Conservation (phyloP, 2,888 invertebrate genomes). For the Petrolisthes manimaculis region DNA sequence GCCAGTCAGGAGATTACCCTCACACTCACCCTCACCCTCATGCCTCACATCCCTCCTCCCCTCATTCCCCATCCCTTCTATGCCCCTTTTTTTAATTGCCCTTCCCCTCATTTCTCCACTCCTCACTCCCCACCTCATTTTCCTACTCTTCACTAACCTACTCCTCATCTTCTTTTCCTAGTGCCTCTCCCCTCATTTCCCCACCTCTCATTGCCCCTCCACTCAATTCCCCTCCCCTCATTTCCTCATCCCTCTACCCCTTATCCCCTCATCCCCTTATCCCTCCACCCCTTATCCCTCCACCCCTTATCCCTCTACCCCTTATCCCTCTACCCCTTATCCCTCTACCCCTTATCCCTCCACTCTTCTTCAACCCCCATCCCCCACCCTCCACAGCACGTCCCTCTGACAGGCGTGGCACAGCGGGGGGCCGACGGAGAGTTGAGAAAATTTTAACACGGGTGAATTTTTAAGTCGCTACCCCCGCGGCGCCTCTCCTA, state of each 20-base stretch:
- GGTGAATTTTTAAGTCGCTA: constrained; percentile 54
- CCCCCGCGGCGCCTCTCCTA: constrained; percentile 46
- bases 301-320: constrained; percentile 1
- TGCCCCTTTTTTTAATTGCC: neutral
- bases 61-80: neutral
- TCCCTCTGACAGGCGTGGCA: constrained; percentile 32
- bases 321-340: constrained; percentile 8
- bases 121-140: no score
- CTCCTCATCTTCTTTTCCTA: no score
- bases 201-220: neutral
- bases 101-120: no score
- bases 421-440: constrained; percentile 54
- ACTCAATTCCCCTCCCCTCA: neutral
- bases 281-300: neutral
- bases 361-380: constrained; percentile 3
- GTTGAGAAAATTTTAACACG: constrained; percentile 59
- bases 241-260: neutral
- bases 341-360: neutral
- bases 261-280: neutral
- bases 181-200: neutral
- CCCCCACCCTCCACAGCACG: constrained; percentile 14
- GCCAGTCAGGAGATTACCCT: neutral
- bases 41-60: constrained; percentile 6
- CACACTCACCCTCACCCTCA: neutral
- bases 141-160: no score